Evolutionary conservation across 2,888 invertebrate genomes (phyloP).

Genomic region (Amphipoea oculea): DNA sequence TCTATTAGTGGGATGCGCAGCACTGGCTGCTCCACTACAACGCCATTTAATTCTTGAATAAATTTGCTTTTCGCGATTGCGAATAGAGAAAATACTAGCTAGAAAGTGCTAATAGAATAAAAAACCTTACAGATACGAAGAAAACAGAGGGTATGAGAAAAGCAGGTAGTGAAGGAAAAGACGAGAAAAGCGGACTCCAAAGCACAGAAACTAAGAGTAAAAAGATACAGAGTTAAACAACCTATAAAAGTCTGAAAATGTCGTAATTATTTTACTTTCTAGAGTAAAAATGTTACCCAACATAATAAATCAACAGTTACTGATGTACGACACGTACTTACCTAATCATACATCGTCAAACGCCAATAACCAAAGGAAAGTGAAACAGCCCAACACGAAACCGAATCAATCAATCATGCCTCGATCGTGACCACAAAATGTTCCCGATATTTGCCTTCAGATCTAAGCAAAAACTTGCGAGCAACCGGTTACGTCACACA

Average conservation of each 20-base stretch:
- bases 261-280: not conserved
- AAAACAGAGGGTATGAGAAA: not conserved
- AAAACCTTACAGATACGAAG: not conserved
- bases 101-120: not conserved
- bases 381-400: conserved; percentile 10
- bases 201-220: not conserved
- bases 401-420: conserved; percentile 38
- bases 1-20: too few species aligned
- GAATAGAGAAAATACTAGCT: not conserved
- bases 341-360: conserved; percentile 2
- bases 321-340: not conserved
- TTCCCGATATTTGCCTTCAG: conserved; percentile 41
- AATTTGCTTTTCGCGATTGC: not conserved
- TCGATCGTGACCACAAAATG: conserved; percentile 46
- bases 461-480: conserved; percentile 71
- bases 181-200: not conserved
- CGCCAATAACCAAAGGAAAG: conserved; percentile 22
- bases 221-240: not conserved
- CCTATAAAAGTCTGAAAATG: too few species aligned
- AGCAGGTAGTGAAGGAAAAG: not conserved
- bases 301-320: not conserved
- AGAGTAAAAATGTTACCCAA: not conserved
- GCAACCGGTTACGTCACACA: conserved; percentile 70
- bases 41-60: not conserved
- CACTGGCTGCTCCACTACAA: not conserved